phyloP scores from a whole-genome alignment of 2,113 vertebrate genomes.

The Balaenoptera acutorostrata region DNA sequence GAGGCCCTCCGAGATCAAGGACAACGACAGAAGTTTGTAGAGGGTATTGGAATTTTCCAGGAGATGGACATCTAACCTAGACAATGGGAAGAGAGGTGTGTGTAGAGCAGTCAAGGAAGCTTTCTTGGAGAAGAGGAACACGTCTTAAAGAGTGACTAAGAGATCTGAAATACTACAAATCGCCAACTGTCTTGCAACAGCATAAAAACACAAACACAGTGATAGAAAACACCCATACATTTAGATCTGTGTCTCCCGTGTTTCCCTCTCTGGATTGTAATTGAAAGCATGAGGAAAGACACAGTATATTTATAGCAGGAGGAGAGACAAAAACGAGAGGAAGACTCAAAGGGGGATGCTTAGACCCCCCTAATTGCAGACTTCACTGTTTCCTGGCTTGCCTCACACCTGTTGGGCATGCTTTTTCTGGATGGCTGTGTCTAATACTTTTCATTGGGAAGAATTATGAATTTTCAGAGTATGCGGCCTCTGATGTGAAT shows the following conservation, averaged over 20 bases:
- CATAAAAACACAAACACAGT: neutral
- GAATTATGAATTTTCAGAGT: neutral
- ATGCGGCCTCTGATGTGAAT: neutral
- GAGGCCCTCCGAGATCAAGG: neutral
- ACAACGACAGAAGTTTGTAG: neutral
- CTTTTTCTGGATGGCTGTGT: neutral
- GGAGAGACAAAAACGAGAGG: neutral
- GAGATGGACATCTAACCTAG: neutral
- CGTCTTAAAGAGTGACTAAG: neutral
- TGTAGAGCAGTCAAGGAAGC: neutral
- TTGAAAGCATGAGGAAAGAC: neutral
- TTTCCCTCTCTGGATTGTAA: neutral
- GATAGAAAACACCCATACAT: neutral
- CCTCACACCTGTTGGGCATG: neutral
- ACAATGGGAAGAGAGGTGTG: neutral
- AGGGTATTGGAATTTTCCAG: neutral
- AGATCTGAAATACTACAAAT: neutral
- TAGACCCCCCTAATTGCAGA: neutral
- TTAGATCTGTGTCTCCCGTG: neutral
- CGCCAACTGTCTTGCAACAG: neutral
- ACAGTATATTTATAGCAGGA: neutral
- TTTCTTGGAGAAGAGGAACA: neutral
- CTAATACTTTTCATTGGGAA: neutral
- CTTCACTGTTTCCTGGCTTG: neutral
- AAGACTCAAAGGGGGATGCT: no score